phyloP scores from a whole-genome alignment of 2,888 invertebrate genomes.

The Oligia latruncula region DNA sequence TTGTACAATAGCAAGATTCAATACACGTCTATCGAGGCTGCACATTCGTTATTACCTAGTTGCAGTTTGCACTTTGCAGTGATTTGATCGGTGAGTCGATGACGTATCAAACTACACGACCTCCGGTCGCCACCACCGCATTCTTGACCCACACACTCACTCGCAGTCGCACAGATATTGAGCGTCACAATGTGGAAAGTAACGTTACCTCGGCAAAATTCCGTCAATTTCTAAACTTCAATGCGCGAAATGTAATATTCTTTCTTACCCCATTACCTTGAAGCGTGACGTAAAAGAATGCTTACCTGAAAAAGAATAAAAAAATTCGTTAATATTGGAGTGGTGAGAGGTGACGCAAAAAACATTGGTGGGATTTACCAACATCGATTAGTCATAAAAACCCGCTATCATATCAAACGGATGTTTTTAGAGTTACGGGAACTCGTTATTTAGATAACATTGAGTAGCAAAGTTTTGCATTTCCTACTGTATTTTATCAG shows the following conservation, averaged over 20 bases:
- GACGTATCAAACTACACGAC: constrained; percentile 68
- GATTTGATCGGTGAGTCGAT: constrained; percentile 61
- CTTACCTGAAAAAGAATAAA: constrained; percentile 78
- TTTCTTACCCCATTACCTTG: constrained; percentile 70
- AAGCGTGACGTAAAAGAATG: constrained; percentile 56
- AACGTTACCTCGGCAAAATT: constrained; percentile 65
- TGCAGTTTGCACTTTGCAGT: constrained; percentile 59
- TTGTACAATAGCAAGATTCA: neutral
- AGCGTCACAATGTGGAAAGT: constrained; percentile 62
- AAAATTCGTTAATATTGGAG: constrained; percentile 61
- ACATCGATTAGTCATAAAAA: constrained; percentile 57
- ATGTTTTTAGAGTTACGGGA: constrained; percentile 62
- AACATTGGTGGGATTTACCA: constrained; percentile 42
- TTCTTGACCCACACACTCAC: constrained; percentile 76
- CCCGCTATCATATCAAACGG: constrained; percentile 62
- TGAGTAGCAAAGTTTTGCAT: constrained; percentile 30
- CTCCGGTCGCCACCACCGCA: constrained; percentile 72
- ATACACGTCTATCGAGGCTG: neutral
- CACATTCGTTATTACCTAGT: constrained; percentile 45
- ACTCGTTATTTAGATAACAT: constrained; percentile 64
- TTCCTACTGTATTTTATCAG: constrained; percentile 29
- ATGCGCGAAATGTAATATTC: constrained; percentile 60
- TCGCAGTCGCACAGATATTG: constrained; percentile 64
- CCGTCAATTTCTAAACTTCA: constrained; percentile 52
- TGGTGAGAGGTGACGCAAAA: constrained; percentile 48